Evolutionary conservation across 2,113 vertebrate species (phyloP).

Genomic region (Alligator sinensis): DNA sequence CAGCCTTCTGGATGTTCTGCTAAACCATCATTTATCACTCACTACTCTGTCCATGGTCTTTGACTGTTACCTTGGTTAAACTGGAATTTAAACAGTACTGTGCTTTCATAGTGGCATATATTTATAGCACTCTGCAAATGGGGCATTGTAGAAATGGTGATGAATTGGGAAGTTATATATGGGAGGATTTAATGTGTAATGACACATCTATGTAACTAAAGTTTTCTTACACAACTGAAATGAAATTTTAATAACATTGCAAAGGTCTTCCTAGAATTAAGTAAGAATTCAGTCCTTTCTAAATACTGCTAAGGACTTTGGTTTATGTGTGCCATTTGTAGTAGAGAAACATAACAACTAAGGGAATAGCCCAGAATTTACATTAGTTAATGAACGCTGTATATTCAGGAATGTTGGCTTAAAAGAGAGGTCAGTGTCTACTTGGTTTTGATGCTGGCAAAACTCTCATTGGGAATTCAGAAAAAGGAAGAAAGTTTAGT

Average conservation of each 20-base stretch:
- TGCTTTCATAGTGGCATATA: background rate
- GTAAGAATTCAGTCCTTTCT: background rate
- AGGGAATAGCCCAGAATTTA: background rate
- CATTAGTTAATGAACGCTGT: background rate
- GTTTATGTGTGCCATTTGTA: background rate
- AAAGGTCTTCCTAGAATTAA: background rate
- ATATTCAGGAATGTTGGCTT: background rate
- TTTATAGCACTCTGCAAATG: background rate
- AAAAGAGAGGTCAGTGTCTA: background rate
- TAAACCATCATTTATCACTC: background rate
- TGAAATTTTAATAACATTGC: background rate
- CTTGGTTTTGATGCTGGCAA: background rate
- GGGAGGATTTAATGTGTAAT: accelerated
- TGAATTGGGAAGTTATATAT: background rate
- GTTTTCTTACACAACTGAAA: background rate
- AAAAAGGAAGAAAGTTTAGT: background rate
- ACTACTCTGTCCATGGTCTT: background rate
- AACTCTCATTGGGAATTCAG: background rate
- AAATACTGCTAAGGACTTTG: background rate
- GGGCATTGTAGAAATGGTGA: background rate
- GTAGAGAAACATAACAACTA: background rate
- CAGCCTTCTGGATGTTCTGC: background rate
- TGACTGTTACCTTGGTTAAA: background rate
- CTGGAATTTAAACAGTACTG: conserved; percentile 13
- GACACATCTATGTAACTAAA: background rate